A percentile compares a stretch with the other conserved stretches of the same genome.
Conservation (phyloP, 2,888 invertebrate species). For the Blastobasis lacticolella region DNA sequence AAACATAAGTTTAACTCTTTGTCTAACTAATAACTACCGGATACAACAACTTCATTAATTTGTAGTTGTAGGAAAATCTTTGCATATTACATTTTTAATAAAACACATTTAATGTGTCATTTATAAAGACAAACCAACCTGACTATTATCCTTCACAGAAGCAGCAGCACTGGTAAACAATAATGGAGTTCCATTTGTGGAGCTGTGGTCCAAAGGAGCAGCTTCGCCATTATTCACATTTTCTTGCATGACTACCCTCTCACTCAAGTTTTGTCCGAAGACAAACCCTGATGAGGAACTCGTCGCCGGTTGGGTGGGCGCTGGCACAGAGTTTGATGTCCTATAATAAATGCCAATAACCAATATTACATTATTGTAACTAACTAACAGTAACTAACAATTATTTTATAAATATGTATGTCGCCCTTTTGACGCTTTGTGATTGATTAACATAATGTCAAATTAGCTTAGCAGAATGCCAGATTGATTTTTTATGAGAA, state of each 20-base stretch:
- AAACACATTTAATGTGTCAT: background rate
- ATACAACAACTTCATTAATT: background rate
- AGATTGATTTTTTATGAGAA: too few species aligned
- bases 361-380: constrained; percentile 3
- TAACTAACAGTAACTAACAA: background rate
- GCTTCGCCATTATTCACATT: constrained; percentile 69
- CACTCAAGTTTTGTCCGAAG: constrained; percentile 93
- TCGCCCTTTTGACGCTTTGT: too few species aligned
- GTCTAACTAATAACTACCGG: too few species aligned
- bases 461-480: too few species aligned
- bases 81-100: background rate
- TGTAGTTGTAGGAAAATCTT: background rate
- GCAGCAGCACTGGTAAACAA: constrained; percentile 84
- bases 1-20: too few species aligned
- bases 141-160: constrained; percentile 60
- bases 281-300: constrained; percentile 80
- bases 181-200: constrained; percentile 76
- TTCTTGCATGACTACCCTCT: constrained; percentile 81
- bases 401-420: too few species aligned
- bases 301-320: constrained; percentile 41
- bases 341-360: too few species aligned
- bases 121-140: constrained; percentile 28
- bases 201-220: constrained; percentile 45
- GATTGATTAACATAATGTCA: too few species aligned
- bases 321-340: constrained; percentile 67